phyloP scores from a whole-genome alignment of 2,888 invertebrate genomes.

The Seira musarum region DNA sequence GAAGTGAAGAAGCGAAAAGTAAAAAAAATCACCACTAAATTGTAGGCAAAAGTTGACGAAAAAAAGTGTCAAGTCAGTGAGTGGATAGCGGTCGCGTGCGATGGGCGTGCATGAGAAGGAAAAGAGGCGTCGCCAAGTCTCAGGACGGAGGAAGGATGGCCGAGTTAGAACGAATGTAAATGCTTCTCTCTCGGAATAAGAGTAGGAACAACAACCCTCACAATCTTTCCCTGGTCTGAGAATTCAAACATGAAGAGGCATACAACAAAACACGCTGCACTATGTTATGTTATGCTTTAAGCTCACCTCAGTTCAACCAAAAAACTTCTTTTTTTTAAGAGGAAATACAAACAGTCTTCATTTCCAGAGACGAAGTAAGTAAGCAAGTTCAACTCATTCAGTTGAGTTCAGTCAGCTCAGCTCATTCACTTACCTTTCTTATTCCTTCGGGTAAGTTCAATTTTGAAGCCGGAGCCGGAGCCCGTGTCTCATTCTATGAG shows the following conservation, averaged over 20 bases:
- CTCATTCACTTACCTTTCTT: conserved; percentile 35
- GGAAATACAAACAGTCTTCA: too few relatives aligned
- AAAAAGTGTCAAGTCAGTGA: conserved; percentile 52
- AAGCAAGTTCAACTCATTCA: too few relatives aligned
- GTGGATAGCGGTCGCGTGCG: conserved; percentile 69
- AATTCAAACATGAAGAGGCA: too few relatives aligned
- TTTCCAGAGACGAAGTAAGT: neutral
- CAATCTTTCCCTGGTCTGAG: conserved; percentile 30
- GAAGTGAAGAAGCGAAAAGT: conserved; percentile 16
- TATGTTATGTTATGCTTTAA: too few relatives aligned
- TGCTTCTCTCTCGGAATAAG: conserved; percentile 41
- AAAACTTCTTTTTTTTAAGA: too few relatives aligned
- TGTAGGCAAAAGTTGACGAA: conserved; percentile 15
- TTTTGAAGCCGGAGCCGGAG: too few relatives aligned
- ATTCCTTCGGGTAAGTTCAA: too few relatives aligned
- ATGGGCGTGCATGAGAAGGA: conserved; percentile 64
- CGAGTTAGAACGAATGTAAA: conserved; percentile 57
- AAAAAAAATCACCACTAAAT: conserved; percentile 23
- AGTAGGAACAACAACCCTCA: conserved; percentile 41
- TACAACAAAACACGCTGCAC: too few relatives aligned
- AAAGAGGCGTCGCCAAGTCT: conserved; percentile 65
- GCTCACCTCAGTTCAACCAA: too few relatives aligned
- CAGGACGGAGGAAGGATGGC: conserved; percentile 59
- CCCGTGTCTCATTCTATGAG: too few relatives aligned
- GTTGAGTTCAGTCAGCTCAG: too few relatives aligned